These are phyloP conservation scores for Standfussiana lucernea DNA, from an alignment of 2,888 invertebrate species.

Conservation along the genomic window DNA sequence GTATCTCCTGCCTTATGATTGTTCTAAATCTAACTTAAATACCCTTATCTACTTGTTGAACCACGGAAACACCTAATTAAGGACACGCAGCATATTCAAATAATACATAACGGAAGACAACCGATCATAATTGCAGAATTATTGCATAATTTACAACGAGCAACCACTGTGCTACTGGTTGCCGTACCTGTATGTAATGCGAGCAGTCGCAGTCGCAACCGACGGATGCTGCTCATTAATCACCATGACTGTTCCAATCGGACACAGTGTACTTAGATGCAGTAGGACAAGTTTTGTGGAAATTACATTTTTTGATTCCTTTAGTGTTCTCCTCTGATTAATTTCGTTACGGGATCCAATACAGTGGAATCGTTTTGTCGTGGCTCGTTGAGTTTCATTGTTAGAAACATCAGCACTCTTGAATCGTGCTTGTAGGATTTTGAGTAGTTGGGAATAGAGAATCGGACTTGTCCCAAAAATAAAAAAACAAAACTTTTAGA, in stretches of 20 bases:
- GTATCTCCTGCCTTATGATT: background rate
- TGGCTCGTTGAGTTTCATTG: background rate
- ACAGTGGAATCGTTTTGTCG: background rate
- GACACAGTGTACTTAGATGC: constrained; percentile 38
- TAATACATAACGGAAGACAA: constrained; percentile 22
- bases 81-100: constrained; percentile 22
- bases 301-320: background rate
- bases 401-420: background rate
- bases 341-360: background rate
- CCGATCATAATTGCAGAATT: constrained; percentile 40
- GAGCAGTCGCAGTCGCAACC: constrained; percentile 46
- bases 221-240: constrained; percentile 66
- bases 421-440: background rate
- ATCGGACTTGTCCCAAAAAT: background rate
- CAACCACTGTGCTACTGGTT: constrained; percentile 51
- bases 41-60: background rate
- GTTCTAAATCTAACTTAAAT: background rate
- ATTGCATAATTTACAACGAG: constrained; percentile 49
- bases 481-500: background rate
- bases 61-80: constrained; percentile 5
- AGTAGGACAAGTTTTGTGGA: constrained; percentile 23
- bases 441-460: background rate
- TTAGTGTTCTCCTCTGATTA: background rate
- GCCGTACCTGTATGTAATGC: constrained; percentile 46
- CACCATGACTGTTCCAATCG: constrained; percentile 57